Evolutionary conservation across 2,797 vertebrate genomes (phyloP).

Genomic region (Sylvilagus floridanus): DNA sequence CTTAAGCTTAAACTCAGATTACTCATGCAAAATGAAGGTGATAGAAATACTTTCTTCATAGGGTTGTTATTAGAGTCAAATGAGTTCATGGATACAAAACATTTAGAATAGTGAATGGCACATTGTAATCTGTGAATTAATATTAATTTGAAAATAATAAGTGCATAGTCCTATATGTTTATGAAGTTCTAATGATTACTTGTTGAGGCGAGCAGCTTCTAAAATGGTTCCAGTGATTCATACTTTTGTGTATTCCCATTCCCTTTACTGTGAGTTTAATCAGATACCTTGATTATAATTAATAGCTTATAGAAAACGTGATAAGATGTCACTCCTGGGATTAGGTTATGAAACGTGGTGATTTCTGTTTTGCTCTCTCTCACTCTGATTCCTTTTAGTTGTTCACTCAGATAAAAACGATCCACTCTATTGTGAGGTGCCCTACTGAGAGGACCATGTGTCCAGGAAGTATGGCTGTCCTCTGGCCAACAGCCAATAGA

Average conservation of each 20-base stretch:
- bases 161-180: not conserved
- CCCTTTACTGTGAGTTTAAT: not conserved
- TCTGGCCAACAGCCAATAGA: not conserved
- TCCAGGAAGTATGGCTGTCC: not conserved
- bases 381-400: not conserved
- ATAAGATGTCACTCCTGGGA: not conserved
- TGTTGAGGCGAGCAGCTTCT: not conserved
- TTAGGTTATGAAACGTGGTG: not conserved
- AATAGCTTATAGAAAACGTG: not conserved
- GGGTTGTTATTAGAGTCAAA: slow-evolving; percentile 37
- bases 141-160: slow-evolving; percentile 63
- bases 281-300: slow-evolving; percentile 19
- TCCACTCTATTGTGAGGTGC: not conserved
- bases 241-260: not conserved
- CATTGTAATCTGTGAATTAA: slow-evolving; percentile 34
- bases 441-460: not conserved
- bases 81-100: slow-evolving; percentile 17
- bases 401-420: not conserved
- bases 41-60: not conserved
- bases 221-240: not conserved
- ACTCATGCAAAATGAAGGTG: slow-evolving; percentile 39
- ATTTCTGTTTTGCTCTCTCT: not conserved
- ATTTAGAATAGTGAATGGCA: not conserved
- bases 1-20: slow-evolving; percentile 49
- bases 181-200: not conserved